Evolutionary conservation across 2,888 invertebrate genomes (phyloP).

Genomic region (Hirtodrosophila trivittata): DNA sequence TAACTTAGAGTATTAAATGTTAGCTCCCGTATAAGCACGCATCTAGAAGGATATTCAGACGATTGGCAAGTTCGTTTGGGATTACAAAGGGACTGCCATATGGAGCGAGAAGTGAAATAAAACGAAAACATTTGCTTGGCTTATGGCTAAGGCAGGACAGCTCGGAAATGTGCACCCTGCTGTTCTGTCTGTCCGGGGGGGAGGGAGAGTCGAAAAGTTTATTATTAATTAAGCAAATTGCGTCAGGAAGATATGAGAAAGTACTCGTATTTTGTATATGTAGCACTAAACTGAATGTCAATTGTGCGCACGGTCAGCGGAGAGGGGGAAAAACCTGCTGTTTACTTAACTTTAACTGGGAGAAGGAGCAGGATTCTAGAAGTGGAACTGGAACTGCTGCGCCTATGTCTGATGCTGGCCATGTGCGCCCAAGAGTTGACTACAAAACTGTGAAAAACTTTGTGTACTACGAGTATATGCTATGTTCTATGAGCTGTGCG

Average conservation of each 20-base stretch:
- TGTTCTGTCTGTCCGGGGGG: too few relatives aligned
- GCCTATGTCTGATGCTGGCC: slow-evolving; percentile 17
- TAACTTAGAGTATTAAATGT: too few relatives aligned
- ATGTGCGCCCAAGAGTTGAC: slow-evolving; percentile 53
- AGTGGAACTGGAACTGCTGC: neutral
- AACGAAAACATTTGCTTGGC: too few relatives aligned
- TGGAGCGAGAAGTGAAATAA: too few relatives aligned
- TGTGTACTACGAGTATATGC: slow-evolving; percentile 20
- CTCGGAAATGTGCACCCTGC: too few relatives aligned
- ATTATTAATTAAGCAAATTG: slow-evolving; percentile 74
- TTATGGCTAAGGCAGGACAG: too few relatives aligned
- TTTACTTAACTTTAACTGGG: slow-evolving; percentile 37
- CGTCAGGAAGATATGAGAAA: slow-evolving; percentile 39
- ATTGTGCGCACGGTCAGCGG: slow-evolving; percentile 22
- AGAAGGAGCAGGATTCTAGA: too few relatives aligned
- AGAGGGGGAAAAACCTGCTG: slow-evolving; percentile 22
- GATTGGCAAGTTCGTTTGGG: too few relatives aligned
- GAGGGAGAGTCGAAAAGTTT: slow-evolving; percentile 53
- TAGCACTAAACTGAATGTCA: slow-evolving; percentile 23
- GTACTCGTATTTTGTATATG: slow-evolving; percentile 9
- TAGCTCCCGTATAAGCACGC: too few relatives aligned
- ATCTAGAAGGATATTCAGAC: too few relatives aligned
- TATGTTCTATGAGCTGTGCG: slow-evolving; percentile 1
- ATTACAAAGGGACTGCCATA: too few relatives aligned
- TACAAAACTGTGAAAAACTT: slow-evolving; percentile 47